Evolutionary conservation across 2,113 vertebrate genomes (phyloP), one percentile per base, ranked within the genome.

Genomic region (Naja naja): DNA sequence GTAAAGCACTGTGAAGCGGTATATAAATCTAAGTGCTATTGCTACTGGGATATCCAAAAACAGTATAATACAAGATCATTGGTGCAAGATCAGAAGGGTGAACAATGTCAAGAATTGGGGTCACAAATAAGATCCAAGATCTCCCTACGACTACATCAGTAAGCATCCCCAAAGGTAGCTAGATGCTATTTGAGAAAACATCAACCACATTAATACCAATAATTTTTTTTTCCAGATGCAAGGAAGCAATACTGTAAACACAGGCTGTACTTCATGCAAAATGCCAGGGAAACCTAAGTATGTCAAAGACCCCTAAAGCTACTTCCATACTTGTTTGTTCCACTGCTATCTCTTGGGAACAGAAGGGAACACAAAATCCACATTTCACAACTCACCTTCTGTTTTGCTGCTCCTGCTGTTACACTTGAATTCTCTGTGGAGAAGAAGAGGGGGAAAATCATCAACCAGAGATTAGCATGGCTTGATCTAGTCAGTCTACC

Each of bases 371-470:
- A 25, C 8, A 90, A 86, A 85, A 54, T 39, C 64, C 43, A 85
- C 53, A 23, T 54, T 30, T 3, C 23, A 20, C 39, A n/a, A 96
- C 97, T 98, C 95, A 98, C 98, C 98, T 96, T 98, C 97, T 93
- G 97, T 91, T 97, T 96, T 98, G 97, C 95, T 97, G 97, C 97
- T 97, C 96, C 97, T 97, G 97, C 96, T 97, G 91, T 97, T 97
- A 97, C 97, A 97, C 97, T 97, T 97, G 95, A 96, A 92, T 96
- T 97, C 96, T 97, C 98, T 98, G 97, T 93, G 95, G 96, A 93
- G 74, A 90, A 90, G 54, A 43, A 53, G 39, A 16, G 18, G 54
- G 23, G 12, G 49, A 95, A 95, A 34, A 64, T 43, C 7, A 81
- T 8, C 74, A 81, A 81, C 74, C 34, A 93, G 87, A 94, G 85